These are phyloP conservation scores for Drosophila borborema DNA, from an alignment of 2,888 invertebrate species.

Conservation along the genomic window DNA sequence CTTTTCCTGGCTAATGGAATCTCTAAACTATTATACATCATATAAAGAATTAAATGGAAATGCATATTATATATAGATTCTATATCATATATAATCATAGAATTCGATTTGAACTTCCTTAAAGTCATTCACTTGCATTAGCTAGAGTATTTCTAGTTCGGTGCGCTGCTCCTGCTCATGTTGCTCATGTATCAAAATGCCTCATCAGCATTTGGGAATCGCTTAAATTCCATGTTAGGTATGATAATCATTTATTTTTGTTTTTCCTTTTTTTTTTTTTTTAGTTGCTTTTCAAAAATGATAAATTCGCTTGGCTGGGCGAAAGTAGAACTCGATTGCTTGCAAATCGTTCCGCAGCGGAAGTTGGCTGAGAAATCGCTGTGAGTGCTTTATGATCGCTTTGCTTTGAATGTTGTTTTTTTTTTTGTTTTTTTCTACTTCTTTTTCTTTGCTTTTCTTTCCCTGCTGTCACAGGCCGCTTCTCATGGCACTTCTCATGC, in stretches of 20 bases:
- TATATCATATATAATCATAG: too few relatives aligned
- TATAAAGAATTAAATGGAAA: too few relatives aligned
- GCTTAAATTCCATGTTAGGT: constrained; percentile 11
- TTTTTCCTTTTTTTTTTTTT: neutral
- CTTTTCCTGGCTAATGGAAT: too few relatives aligned
- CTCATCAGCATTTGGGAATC: constrained; percentile 26
- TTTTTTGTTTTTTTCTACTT: neutral
- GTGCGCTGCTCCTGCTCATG: neutral
- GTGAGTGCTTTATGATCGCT: constrained; percentile 58
- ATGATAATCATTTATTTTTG: constrained; percentile 42
- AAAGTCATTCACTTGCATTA: neutral
- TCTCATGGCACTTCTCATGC: constrained; percentile 12
- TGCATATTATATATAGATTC: too few relatives aligned
- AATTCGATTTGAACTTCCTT: too few relatives aligned
- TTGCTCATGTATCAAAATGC: neutral
- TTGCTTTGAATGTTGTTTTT: constrained; percentile 1
- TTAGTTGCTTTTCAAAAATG: constrained; percentile 5
- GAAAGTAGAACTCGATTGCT: constrained; percentile 73
- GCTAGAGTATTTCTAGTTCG: neutral
- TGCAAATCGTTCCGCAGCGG: constrained; percentile 66
- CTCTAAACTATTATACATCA: too few relatives aligned
- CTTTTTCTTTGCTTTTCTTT: neutral
- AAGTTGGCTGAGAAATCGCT: constrained; percentile 71
- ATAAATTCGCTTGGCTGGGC: constrained; percentile 52
- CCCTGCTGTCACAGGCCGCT: constrained; percentile 14